Percentiles rank a stretch among this genome's conserved stretches.
Conservation (phyloP, 2,888 invertebrate species). For the Listrodromus nycthemerus region DNA sequence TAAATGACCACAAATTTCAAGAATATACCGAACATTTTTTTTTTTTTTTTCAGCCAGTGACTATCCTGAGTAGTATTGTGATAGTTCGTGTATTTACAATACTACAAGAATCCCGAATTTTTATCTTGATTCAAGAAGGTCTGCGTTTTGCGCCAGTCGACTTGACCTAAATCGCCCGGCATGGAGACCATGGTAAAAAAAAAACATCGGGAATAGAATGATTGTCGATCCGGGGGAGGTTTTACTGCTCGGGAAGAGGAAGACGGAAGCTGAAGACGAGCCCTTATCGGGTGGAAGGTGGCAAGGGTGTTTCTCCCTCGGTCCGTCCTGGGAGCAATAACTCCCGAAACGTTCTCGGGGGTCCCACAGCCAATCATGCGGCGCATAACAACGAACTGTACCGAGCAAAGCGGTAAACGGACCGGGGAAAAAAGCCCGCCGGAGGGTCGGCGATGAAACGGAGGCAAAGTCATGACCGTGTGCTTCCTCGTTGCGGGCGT, state of each 20-base stretch:
- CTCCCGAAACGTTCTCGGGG: conserved; percentile 61
- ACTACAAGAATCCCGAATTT: too few relatives aligned
- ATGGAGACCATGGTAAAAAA: not conserved
- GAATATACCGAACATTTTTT: too few relatives aligned
- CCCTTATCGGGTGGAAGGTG: conserved; percentile 32
- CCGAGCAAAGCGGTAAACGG: conserved; percentile 1
- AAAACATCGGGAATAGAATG: conserved; percentile 35
- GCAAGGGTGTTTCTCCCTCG: conserved; percentile 25
- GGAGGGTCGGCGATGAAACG: conserved; percentile 14
- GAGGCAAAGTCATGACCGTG: conserved; percentile 29
- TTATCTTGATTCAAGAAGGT: too few relatives aligned
- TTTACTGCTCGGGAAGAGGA: conserved; percentile 10
- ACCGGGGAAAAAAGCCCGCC: not conserved
- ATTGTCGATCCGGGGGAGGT: conserved; percentile 23
- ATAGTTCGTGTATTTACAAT: too few relatives aligned
- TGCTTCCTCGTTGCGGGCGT: not conserved
- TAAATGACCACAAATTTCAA: too few relatives aligned
- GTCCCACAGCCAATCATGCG: conserved; percentile 68
- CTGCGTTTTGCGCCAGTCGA: too few relatives aligned
- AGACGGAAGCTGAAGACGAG: conserved; percentile 6
- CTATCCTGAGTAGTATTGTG: too few relatives aligned
- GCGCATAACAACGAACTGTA: conserved; percentile 70
- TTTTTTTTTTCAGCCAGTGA: too few relatives aligned
- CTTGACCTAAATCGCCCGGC: too few relatives aligned
- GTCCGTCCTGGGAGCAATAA: conserved; percentile 57